Evolutionary conservation across 2,888 invertebrate species (phyloP), one percentile per base, ranked within the genome.

Genomic region (Ceraclea dissimilis): DNA sequence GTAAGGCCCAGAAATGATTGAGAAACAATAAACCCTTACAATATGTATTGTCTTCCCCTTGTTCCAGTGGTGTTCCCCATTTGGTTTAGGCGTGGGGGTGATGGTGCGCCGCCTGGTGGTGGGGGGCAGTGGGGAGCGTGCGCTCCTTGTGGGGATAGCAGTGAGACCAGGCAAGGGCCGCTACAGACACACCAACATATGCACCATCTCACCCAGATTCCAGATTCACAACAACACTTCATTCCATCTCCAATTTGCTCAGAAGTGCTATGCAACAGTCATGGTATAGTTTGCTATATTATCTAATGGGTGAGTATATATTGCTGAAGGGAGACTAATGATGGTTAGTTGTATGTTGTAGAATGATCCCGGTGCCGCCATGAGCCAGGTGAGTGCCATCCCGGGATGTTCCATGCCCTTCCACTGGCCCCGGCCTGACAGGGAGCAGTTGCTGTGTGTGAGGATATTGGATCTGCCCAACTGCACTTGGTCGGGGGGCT

Each of bases 391-490:
- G 67, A 82, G 84, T 57, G 88, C 93, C 1, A 85, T 92, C 66
- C 85, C 94, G 0, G 89, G 90, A 63, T 93, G 93, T 69, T 89
- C 88, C 70, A 84, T 96, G 74, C 90, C 97, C 17, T 99, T 95
- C 77, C 96, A 99, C 74, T 99, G 98, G 96, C 90, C 95, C 51
- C 83, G 92, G 61, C 81, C 89, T 65, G 96, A 96, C 69, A 86
- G 90, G 63, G 91, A 93, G 66, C 91, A 89, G 67, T 76, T 94
- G 66, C 78, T 98, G 49, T 93, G 95, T 74, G 89, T 94, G 49
- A 82, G 90, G 43, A 79, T 93, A 60, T 77, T 85, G 60, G 85
- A 86, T 64, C 75, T 85, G 2, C 76, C 78, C 0, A 81, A 80
- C 63, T 86, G 88, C 64, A 79, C 79, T 66, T 98, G 97, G 97